These are phyloP conservation scores for Asobara japonica DNA, from an alignment of 1,140 invertebrate genomes.

Conservation along the genomic window DNA sequence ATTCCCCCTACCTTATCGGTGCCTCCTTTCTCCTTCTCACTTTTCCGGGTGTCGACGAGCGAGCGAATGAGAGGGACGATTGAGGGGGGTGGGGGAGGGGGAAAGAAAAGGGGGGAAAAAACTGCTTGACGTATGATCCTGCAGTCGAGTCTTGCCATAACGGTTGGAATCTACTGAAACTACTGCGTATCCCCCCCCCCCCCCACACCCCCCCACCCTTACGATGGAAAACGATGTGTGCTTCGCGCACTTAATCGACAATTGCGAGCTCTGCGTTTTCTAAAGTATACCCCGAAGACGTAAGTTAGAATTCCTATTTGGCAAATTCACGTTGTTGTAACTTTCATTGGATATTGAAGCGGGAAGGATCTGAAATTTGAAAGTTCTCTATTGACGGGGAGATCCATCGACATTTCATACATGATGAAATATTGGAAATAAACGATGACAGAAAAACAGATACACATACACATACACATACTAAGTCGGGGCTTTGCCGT, in stretches of 20 bases:
- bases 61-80: slow-evolving; percentile 4
- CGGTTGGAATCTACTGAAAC: slow-evolving; percentile 23
- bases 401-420: too few relatives aligned
- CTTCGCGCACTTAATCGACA: background rate
- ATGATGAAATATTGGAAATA: too few relatives aligned
- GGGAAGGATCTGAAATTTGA: background rate
- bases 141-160: slow-evolving; percentile 35
- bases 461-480: too few relatives aligned
- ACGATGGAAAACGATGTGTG: background rate
- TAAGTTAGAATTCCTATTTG: slow-evolving; percentile 4
- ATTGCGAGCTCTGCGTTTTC: background rate
- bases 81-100: background rate
- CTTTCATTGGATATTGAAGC: background rate
- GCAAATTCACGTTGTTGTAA: background rate
- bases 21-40: background rate
- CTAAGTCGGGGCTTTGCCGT: too few relatives aligned
- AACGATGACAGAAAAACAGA: too few relatives aligned
- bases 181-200: background rate
- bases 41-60: background rate
- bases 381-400: too few relatives aligned
- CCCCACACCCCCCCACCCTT: background rate
- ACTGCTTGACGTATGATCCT: slow-evolving; percentile 48
- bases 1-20: slow-evolving; percentile 53
- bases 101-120: slow-evolving; percentile 31
- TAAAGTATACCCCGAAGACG: background rate